Evolutionary conservation across 2,888 invertebrate species (phyloP), one percentile per base, ranked within the genome.

Genomic region (Xylota sylvarum): DNA sequence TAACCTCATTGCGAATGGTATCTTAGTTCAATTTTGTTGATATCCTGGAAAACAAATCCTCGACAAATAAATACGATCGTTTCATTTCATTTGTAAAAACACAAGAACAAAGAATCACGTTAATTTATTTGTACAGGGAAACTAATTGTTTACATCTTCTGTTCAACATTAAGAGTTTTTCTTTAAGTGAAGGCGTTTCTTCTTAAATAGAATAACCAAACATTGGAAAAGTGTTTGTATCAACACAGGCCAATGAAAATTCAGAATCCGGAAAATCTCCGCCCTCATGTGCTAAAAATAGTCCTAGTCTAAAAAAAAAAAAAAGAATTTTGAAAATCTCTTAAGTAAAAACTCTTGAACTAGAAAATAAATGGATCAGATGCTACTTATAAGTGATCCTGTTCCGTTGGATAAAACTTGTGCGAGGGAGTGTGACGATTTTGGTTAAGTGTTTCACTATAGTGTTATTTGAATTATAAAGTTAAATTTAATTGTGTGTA

Each of bases 211-310:
- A 14, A 62, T 52, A 64, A 58, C 64, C 64, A 60, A 64, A 56
- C 55, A 77, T 73, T 48, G 82, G 62, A 82, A 82, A 80, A 48
- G 19, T 35, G 9, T 10, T 62, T 40, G n/a, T 19, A 14, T 5
- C 1, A 23, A 17, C n/a, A 32, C 5, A 64, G 46, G 35, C 86
- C 82, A 86, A 86, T 86, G 55, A 37, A 69, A 82, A 73, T 30
- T 55, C 17, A 58, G 23, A 30, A 37, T 60, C 17, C 17, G 7
- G 9, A 9, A 76, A 81, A 83, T 86, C 88, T 88, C 88, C 92
- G 90, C 92, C 92, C 89, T 90, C 89, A 89, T 88, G 81, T 89
- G 87, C 92, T 92, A 91, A 91, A 92, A 91, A 92, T 92, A 92
- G 91, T 89, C 89, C 88, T 89, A 88, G 87, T 78, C 40, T 14